Base-by-base conservation (phyloP, 2,888 invertebrate species). In the Cyrtodaria siliqua region DNA sequence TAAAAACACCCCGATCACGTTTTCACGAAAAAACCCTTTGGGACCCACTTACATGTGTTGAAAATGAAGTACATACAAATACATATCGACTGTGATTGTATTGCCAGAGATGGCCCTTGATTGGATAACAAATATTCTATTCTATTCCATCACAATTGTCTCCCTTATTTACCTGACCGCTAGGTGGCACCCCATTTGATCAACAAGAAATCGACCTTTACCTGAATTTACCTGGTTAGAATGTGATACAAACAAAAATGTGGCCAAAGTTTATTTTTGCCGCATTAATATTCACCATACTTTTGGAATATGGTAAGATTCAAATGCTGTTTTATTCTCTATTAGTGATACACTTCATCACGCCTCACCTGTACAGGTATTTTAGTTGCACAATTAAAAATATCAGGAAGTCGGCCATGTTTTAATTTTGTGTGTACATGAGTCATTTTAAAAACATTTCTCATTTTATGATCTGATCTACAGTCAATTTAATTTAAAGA, bases 291-390 rank as follows among this genome's bases (percentile, higher is more conserved):
- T 26, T 73, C 29, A 40, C 73, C 38, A 38, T 40, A 12, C 49
- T 79, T 40, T 23, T 73, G 18, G 40, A 67, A 44, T 79, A 70
- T 73, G 78, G 78, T 79, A 73, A 59, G 66, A 8, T 33, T 8
- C 12, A 4, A 33, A 33, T 33, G n/a, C 12, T 33, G 12, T 33
- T 23, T 18, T n/a, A 20, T 12, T 3, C 9, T 24, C 2, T 52
- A 18, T 14, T 20, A n/a, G n/a, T 6, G 14, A n/a, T 14, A 20
- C 8, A 33, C 56, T 55, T 53, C 59, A n/a, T n/a, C 40, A 60
- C n/a, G 29, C n/a, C n/a, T n/a, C n/a, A 33, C 33, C 33, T 63
- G 9, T 55, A 47, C 72, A 72, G 64, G 64, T 64, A 60, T 44
- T 27, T 38, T 38, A n/a, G 33, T 33, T 33, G 12, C 33, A 12